Evolutionary conservation across 1,140 invertebrate species (phyloP), one percentile per base, ranked within the genome.

Genomic region (Drosophila persimilis): DNA sequence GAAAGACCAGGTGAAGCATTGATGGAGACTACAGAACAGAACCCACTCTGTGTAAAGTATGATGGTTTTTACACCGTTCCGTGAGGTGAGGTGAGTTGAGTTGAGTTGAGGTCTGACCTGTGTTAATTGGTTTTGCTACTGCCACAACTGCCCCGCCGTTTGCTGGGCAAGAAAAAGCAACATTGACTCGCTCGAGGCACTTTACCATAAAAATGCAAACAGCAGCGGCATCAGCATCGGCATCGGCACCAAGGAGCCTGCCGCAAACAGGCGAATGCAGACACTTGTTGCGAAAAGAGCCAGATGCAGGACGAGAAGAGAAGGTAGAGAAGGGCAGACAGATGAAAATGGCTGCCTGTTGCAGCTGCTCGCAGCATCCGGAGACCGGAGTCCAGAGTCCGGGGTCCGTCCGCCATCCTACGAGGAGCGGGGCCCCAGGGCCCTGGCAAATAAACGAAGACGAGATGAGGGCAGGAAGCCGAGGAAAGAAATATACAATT

Each of bases 191-290:
- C 71, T 48, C 9, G 26, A 47, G 71, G 71, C 71, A 45, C 11
- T 78, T 46, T 51, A 39, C 47, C 56, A 59, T 60, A 35, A 72
- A 79, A 83, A 72, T 85, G 58, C 72, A 85, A 84, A 73, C 59
- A 73, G 45, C 41, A 62, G 20, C 51, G 63, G 26, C 26, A 17
- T 17, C 17, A 1, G 17, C 17, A 17, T 17, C 17, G 17, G 17
- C 17, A 66, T 1, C 29, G 58, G 55, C 60, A 55, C 56, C 44
- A 63, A 20, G 39, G 43, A 55, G 39, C 35, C 44, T 45, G 17
- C 26, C 39, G 6, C 22, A 59, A 51, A 9, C 62, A 41, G 54
- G 15, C 24, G 48, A 44, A 55, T 60, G 35, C 57, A 62, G 65
- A 69, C 51, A 76, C 66, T 48, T 46, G 41, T 39, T 29, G 44